A percentile compares a stretch with the other conserved stretches of the same genome.
phyloP scores from a whole-genome alignment of 2,888 invertebrate species.

The Choreutis nemorana region DNA sequence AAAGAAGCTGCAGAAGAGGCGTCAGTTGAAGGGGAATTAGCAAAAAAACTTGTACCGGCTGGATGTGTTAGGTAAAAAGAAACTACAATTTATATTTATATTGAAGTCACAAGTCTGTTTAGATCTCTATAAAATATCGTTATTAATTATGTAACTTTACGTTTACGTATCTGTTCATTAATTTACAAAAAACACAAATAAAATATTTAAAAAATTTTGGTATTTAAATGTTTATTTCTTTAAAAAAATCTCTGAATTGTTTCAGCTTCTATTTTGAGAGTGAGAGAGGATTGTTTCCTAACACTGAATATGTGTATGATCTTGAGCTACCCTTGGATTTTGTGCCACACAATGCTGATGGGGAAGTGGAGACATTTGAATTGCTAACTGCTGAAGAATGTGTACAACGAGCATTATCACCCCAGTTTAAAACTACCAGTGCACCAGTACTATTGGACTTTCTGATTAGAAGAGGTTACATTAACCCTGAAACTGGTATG shows the following conservation, averaged over 20 bases:
- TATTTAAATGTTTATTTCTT: too few relatives aligned
- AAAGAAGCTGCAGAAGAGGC: constrained; percentile 97
- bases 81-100: not conserved
- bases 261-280: constrained; percentile 89
- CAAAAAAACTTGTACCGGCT: constrained; percentile 77
- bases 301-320: constrained; percentile 94
- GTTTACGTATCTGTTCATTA: too few relatives aligned
- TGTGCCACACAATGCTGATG: constrained; percentile 91
- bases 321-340: constrained; percentile 90
- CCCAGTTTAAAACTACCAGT: constrained; percentile 93
- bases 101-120: not conserved
- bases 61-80: constrained; percentile 84
- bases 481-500: constrained; percentile 89
- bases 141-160: too few relatives aligned
- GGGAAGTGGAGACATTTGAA: constrained; percentile 93
- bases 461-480: constrained; percentile 87
- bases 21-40: constrained; percentile 81
- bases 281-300: constrained; percentile 91
- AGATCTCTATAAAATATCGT: too few relatives aligned
- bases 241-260: too few relatives aligned
- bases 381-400: constrained; percentile 84
- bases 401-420: constrained; percentile 79
- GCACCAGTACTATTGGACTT: constrained; percentile 92
- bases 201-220: too few relatives aligned
- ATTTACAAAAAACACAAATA: too few relatives aligned